These are phyloP conservation scores for Amblyopsis hoosieri DNA, from an alignment of 2,797 vertebrate species.

Conservation along the genomic window DNA sequence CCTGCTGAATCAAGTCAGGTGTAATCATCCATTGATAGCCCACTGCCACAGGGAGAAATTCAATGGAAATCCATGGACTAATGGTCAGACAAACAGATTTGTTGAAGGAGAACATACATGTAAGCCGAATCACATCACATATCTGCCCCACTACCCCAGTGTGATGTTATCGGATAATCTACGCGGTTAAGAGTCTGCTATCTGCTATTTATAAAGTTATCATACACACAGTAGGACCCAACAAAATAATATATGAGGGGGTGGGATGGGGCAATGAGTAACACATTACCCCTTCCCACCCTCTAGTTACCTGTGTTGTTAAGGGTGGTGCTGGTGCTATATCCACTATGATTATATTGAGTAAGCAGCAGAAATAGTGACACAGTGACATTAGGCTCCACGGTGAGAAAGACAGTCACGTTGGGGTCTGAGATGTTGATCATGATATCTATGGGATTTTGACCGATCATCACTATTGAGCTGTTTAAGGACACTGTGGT, in stretches of 20 bases:
- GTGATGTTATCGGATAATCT: background rate
- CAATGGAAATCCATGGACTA: background rate
- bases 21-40: conserved; percentile 75
- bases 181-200: background rate
- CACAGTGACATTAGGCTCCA: conserved; percentile 53
- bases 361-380: conserved; percentile 59
- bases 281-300: background rate
- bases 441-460: conserved; percentile 25
- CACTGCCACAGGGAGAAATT: conserved; percentile 47
- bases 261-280: background rate
- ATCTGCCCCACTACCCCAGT: background rate
- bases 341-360: conserved; percentile 32
- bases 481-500: background rate
- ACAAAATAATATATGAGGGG: background rate
- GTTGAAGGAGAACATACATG: too few species aligned
- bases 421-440: conserved; percentile 68
- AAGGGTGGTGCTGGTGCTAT: conserved; percentile 38
- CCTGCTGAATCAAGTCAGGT: conserved; percentile 62
- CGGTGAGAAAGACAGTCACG: conserved; percentile 60
- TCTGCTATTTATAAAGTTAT: too few species aligned
- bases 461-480: conserved; percentile 33
- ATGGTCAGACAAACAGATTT: too few species aligned
- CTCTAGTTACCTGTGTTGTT: conserved; percentile 55
- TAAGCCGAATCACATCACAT: too few species aligned
- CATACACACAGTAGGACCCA: background rate